These are phyloP conservation scores for Zaprionus bogoriensis DNA, from an alignment of 2,888 invertebrate species.

Conservation along the genomic window DNA sequence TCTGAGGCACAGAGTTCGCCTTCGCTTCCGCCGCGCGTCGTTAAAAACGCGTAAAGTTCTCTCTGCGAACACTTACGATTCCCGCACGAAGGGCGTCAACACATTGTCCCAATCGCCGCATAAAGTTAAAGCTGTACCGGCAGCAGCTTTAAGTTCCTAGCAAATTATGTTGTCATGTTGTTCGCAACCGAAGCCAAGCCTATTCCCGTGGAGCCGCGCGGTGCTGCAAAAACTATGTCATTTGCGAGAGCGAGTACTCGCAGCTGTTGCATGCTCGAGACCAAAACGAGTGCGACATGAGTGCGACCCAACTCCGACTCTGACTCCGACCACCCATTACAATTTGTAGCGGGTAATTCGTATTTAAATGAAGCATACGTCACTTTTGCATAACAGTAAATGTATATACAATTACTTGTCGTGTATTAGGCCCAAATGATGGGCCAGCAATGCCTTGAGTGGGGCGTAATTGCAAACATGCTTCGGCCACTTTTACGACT, in stretches of 20 bases:
- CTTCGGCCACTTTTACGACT: conserved; percentile 10
- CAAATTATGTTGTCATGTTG: conserved; percentile 71
- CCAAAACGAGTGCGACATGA: conserved; percentile 1
- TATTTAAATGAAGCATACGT: conserved; percentile 47
- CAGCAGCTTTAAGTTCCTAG: conserved; percentile 35
- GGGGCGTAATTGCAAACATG: conserved; percentile 20
- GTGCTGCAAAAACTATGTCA: conserved; percentile 57
- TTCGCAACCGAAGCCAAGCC: conserved; percentile 59
- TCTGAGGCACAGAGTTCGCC: conserved; percentile 52
- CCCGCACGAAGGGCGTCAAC: conserved; percentile 26
- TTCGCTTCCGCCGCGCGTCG: conserved; percentile 46
- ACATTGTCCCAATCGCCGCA: no score
- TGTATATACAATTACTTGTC: background rate
- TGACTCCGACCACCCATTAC: conserved; percentile 19
- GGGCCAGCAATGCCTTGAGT: background rate
- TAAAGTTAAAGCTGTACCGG: conserved; percentile 8
- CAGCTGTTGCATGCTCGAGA: conserved; percentile 24
- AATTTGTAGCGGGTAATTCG: conserved; percentile 39
- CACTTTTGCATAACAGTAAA: conserved; percentile 13
- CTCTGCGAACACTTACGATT: conserved; percentile 60
- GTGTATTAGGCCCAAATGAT: conserved; percentile 5
- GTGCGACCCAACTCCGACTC: conserved; percentile 27
- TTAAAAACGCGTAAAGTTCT: conserved; percentile 71
- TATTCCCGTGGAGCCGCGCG: conserved; percentile 57
- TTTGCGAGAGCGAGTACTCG: conserved; percentile 43